These are phyloP conservation scores for Lamprotornis superbus DNA, from an alignment of 2,113 vertebrate genomes.

Conservation along the genomic window DNA sequence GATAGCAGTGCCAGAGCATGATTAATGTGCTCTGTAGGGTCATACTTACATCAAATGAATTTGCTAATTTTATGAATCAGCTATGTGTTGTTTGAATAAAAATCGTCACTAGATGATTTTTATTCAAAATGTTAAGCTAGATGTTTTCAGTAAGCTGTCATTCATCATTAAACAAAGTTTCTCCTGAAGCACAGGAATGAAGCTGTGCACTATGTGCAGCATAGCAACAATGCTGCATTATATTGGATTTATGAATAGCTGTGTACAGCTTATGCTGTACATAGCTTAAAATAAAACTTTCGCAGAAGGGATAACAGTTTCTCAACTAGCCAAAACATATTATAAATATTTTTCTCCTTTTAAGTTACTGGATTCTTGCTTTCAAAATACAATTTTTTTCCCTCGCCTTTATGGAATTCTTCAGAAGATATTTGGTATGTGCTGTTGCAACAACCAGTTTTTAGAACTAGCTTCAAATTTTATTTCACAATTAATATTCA, in stretches of 20 bases:
- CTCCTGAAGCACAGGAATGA: conserved; percentile 6
- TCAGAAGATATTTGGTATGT: neutral
- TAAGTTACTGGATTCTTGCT: neutral
- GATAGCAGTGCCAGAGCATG: neutral
- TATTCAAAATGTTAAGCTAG: neutral
- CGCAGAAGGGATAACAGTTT: neutral
- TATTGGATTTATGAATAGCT: neutral
- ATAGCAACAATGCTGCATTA: neutral
- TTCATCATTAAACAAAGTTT: neutral
- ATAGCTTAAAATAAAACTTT: neutral
- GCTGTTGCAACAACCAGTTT: neutral
- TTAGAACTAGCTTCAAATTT: neutral
- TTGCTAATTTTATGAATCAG: neutral
- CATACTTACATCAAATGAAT: neutral
- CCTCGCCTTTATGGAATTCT: neutral
- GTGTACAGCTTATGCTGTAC: neutral
- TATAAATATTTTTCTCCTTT: neutral
- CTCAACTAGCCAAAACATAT: neutral
- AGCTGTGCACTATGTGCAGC: neutral
- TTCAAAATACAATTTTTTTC: neutral
- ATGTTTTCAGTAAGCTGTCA: neutral
- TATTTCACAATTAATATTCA: neutral
- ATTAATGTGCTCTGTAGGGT: neutral
- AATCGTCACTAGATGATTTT: neutral
- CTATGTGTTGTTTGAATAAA: neutral